These are phyloP conservation scores for Chelonoidis abingdonii DNA, from an alignment of 2,113 vertebrate genomes.

Conservation along the genomic window DNA sequence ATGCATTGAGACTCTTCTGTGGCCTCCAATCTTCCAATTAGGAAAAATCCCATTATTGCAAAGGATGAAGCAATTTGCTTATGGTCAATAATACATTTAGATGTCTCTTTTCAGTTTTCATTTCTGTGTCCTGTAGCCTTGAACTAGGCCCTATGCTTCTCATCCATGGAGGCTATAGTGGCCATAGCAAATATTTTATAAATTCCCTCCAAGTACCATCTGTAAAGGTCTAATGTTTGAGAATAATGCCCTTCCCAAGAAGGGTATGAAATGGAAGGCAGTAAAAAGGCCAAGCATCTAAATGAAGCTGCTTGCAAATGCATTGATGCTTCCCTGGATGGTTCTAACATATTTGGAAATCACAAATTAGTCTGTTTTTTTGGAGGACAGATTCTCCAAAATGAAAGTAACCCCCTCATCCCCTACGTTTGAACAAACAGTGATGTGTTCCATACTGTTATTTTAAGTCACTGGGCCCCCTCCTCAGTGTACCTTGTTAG, in stretches of 20 bases:
- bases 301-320: neutral
- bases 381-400: too few species aligned
- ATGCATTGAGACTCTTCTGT: accelerated
- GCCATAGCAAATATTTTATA: conserved; percentile 1
- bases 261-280: neutral
- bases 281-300: neutral
- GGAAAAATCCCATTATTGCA: neutral
- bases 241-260: neutral
- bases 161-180: neutral
- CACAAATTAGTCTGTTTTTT: neutral
- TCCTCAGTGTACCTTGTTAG: neutral
- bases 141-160: neutral
- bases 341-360: neutral
- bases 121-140: conserved; percentile 41
- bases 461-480: conserved; percentile 21
- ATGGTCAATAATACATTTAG: neutral
- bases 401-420: neutral
- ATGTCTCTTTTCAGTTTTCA: neutral
- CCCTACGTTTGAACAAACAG: conserved; percentile 3
- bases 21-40: neutral
- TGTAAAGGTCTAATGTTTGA: conserved; percentile 15
- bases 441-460: conserved; percentile 21
- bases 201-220: neutral
- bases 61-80: neutral
- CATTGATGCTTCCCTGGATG: neutral